Conservation (phyloP, 2,113 vertebrate genomes). For the Cryptotis parvus region DNA sequence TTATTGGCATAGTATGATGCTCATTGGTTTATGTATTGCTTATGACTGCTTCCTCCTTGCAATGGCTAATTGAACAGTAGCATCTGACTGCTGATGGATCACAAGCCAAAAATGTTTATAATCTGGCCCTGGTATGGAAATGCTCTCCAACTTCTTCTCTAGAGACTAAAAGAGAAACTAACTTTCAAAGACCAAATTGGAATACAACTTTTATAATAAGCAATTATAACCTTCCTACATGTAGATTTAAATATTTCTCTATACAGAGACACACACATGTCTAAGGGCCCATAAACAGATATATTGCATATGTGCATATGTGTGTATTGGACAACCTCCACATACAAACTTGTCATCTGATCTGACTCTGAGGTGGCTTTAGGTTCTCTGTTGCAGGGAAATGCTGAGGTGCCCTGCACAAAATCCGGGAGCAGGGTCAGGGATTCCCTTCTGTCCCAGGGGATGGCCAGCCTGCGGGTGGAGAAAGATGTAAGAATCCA, state of each 20-base stretch:
- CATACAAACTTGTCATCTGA: not conserved
- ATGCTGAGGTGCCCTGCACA: no score
- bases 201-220: not conserved
- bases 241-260: not conserved
- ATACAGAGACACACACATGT: no score
- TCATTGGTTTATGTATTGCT: not conserved
- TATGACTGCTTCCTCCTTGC: not conserved
- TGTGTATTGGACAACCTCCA: not conserved
- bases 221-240: not conserved
- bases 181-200: not conserved
- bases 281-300: not conserved
- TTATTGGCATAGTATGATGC: not conserved
- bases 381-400: no score
- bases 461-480: no score
- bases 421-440: no score
- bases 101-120: not conserved
- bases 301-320: not conserved
- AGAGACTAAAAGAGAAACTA: not conserved
- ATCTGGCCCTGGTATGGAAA: not conserved
- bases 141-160: not conserved
- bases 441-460: no score
- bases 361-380: not conserved
- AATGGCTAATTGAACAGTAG: rapidly evolving
- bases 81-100: not conserved
- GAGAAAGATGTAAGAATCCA: no score